Evolutionary conservation across 1,140 invertebrate species (phyloP).

Genomic region (Bombus confusus): DNA sequence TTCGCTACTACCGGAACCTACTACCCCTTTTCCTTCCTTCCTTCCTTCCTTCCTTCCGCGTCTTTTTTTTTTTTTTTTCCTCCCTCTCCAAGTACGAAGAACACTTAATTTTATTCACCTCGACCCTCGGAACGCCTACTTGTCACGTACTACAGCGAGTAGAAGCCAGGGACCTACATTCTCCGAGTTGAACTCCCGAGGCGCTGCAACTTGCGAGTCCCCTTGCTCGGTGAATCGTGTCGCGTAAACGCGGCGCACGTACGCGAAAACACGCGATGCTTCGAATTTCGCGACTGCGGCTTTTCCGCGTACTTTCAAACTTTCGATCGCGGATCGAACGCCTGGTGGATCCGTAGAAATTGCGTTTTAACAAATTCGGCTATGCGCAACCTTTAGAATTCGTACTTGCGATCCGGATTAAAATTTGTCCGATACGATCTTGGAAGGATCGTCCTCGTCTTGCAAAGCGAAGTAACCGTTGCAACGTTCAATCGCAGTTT

Average conservation of each 20-base stretch:
- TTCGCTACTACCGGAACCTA: neutral
- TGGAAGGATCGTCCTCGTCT: too few relatives aligned
- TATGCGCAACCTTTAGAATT: too few relatives aligned
- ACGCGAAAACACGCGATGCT: neutral
- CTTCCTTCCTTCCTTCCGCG: too few relatives aligned
- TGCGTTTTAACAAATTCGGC: too few relatives aligned
- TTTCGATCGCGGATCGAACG: neutral
- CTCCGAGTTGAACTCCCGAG: conserved; percentile 23
- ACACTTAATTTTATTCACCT: conserved; percentile 35
- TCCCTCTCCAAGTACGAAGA: neutral
- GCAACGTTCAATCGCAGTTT: too few relatives aligned
- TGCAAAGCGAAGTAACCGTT: too few relatives aligned
- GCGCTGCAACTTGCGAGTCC: neutral
- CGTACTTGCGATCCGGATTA: too few relatives aligned
- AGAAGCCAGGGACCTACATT: conserved; percentile 1
- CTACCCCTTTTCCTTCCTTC: neutral
- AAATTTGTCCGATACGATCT: too few relatives aligned
- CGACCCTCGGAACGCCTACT: conserved; percentile 27
- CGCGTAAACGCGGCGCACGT: neutral
- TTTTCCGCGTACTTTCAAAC: neutral
- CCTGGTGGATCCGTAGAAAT: too few relatives aligned
- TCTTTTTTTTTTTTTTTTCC: too few relatives aligned
- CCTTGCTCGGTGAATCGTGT: neutral
- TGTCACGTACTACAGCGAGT: conserved; percentile 23
- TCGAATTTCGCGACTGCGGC: neutral